Percentiles rank a stretch among this genome's conserved stretches.
Conservation (phyloP, 2,797 vertebrate genomes). For the Danio choprae region DNA sequence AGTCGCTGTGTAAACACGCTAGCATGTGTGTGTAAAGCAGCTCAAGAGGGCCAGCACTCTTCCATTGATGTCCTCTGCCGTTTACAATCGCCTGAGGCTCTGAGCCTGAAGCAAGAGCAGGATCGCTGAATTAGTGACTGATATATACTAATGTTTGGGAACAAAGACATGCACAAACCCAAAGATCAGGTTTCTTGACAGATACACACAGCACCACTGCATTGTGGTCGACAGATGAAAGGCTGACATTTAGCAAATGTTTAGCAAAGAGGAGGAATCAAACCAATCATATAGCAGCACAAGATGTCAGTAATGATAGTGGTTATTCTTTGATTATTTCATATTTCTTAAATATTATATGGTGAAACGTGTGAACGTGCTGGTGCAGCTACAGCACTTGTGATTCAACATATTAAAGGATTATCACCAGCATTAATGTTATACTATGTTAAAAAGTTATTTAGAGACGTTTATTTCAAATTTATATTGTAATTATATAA, state of each 20-base stretch:
- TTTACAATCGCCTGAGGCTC: conserved; percentile 27
- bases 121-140: conserved; percentile 29
- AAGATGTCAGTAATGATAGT: conserved; percentile 14
- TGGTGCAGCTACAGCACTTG: conserved; percentile 5
- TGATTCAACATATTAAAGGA: neutral
- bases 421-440: neutral
- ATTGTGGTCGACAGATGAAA: neutral
- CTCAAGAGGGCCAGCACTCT: conserved; percentile 36
- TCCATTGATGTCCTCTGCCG: conserved; percentile 22
- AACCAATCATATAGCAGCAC: conserved; percentile 18
- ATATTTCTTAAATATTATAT: neutral
- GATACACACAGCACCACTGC: conserved; percentile 16
- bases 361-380: too few species aligned
- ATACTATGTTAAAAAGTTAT: neutral
- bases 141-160: conserved; percentile 33
- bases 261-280: conserved; percentile 31
- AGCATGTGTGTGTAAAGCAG: conserved; percentile 7
- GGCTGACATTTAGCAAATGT: conserved; percentile 23
- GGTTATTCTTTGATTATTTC: neutral
- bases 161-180: conserved; percentile 42
- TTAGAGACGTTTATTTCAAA: neutral
- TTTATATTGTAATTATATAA: neutral
- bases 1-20: conserved; percentile 31
- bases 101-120: conserved; percentile 26
- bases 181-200: conserved; percentile 46